Evolutionary conservation across 1,140 invertebrate species (phyloP).

Genomic region (Drosophila azteca): DNA sequence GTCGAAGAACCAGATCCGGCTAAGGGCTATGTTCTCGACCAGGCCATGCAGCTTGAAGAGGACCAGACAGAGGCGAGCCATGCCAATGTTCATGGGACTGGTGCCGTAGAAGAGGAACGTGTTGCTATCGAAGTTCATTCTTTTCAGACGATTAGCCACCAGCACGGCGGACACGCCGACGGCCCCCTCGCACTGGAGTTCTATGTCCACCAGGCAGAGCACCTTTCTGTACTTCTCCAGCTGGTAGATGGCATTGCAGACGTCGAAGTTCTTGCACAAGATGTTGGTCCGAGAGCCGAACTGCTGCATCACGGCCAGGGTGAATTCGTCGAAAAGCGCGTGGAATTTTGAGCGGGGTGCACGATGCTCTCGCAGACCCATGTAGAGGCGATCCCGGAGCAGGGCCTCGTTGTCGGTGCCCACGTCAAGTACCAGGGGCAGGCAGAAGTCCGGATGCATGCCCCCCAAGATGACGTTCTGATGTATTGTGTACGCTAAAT

Average conservation of each 20-base stretch:
- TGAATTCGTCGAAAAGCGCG: slow-evolving; percentile 94
- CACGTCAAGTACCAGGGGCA: slow-evolving; percentile 95
- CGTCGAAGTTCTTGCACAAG: slow-evolving; percentile 98
- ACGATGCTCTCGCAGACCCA: slow-evolving; percentile 93
- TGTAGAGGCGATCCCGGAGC: slow-evolving; percentile 95
- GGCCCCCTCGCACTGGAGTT: slow-evolving; percentile 96
- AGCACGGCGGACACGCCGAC: slow-evolving; percentile 96
- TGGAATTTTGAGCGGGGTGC: slow-evolving; percentile 93
- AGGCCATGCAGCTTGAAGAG: slow-evolving; percentile 93
- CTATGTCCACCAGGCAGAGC: slow-evolving; percentile 98
- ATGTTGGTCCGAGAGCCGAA: slow-evolving; percentile 93
- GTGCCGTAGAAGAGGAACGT: slow-evolving; percentile 96
- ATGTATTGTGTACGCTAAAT: slow-evolving; percentile 95
- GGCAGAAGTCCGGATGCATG: slow-evolving; percentile 94
- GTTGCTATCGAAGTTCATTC: slow-evolving; percentile 91
- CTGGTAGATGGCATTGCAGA: slow-evolving; percentile 94
- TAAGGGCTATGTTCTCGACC: slow-evolving; percentile 88
- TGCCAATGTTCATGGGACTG: slow-evolving; percentile 95
- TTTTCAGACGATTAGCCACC: slow-evolving; percentile 91
- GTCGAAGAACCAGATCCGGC: slow-evolving; percentile 91
- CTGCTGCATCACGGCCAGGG: slow-evolving; percentile 87
- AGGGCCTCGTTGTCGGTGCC: slow-evolving; percentile 95
- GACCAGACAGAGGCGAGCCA: slow-evolving; percentile 93
- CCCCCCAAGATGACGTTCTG: slow-evolving; percentile 96
- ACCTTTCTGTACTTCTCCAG: slow-evolving; percentile 92